Conservation (phyloP, 2,113 vertebrate genomes). For the Ailuropoda melanoleuca region DNA sequence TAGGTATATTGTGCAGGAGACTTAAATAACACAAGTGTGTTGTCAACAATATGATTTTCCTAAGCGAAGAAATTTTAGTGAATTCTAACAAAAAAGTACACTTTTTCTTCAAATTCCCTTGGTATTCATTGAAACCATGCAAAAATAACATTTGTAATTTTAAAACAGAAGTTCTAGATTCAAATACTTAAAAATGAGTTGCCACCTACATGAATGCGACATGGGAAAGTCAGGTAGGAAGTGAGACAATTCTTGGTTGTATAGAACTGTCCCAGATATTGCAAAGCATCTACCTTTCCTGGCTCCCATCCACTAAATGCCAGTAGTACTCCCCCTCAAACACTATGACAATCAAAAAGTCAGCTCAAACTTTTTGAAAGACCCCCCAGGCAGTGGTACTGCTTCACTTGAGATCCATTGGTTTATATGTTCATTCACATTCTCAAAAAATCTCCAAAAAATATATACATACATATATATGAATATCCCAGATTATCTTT, state of each 20-base stretch:
- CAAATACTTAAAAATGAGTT: slow-evolving; percentile 11
- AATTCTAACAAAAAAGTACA: neutral
- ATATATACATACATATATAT: neutral
- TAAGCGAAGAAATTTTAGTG: neutral
- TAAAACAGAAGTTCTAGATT: neutral
- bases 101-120: neutral
- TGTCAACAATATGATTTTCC: neutral
- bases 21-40: neutral
- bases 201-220: neutral
- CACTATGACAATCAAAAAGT: neutral
- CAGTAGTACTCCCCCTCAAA: neutral
- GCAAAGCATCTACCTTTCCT: neutral
- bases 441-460: neutral
- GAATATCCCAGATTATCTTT: neutral
- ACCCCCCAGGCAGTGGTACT: neutral
- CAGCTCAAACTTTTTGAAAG: neutral
- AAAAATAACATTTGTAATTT: neutral
- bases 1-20: neutral
- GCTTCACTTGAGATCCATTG: neutral
- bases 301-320: neutral
- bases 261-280: neutral
- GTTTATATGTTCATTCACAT: neutral
- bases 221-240: neutral
- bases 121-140: neutral
- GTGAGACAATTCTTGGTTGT: neutral